These are phyloP conservation scores for Aplocera efformata DNA, from an alignment of 2,888 invertebrate genomes.

Conservation along the genomic window DNA sequence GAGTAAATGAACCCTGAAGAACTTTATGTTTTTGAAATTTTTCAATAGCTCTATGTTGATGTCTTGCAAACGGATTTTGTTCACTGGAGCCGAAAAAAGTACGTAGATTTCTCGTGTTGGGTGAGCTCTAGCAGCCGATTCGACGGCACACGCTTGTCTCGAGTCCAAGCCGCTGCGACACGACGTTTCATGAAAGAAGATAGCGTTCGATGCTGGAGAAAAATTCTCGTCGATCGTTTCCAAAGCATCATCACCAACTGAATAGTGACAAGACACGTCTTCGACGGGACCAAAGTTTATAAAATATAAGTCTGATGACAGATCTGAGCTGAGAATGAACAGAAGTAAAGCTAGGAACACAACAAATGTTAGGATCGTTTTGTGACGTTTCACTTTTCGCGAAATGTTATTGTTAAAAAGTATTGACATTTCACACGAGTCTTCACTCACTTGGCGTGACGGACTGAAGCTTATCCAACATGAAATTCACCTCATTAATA, in stretches of 20 bases:
- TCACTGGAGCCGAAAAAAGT: constrained; percentile 31
- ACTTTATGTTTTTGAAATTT: constrained; percentile 72
- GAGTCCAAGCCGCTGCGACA: constrained; percentile 69
- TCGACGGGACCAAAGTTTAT: constrained; percentile 7
- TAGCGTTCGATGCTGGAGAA: constrained; percentile 13
- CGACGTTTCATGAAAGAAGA: constrained; percentile 66
- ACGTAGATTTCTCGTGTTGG: constrained; percentile 67
- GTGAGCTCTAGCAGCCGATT: constrained; percentile 33
- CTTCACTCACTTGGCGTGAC: no score
- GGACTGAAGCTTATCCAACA: no score
- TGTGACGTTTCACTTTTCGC: constrained; percentile 3
- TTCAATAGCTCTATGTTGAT: constrained; percentile 12
- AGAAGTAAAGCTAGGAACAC: background rate
- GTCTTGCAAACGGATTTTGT: constrained; percentile 10
- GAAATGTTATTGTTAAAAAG: background rate
- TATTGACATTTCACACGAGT: constrained; percentile 3
- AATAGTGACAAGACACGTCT: constrained; percentile 20
- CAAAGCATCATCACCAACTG: constrained; percentile 8
- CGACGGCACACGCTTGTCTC: constrained; percentile 34
- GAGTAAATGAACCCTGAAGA: constrained; percentile 72
- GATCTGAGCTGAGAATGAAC: constrained; percentile 5
- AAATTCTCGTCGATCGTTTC: constrained; percentile 8
- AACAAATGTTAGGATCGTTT: background rate
- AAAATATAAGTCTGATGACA: constrained; percentile 13
- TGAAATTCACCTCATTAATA: no score